Evolutionary conservation across 2,797 vertebrate species (phyloP).

Genomic region (Sphenopsis melanotis): DNA sequence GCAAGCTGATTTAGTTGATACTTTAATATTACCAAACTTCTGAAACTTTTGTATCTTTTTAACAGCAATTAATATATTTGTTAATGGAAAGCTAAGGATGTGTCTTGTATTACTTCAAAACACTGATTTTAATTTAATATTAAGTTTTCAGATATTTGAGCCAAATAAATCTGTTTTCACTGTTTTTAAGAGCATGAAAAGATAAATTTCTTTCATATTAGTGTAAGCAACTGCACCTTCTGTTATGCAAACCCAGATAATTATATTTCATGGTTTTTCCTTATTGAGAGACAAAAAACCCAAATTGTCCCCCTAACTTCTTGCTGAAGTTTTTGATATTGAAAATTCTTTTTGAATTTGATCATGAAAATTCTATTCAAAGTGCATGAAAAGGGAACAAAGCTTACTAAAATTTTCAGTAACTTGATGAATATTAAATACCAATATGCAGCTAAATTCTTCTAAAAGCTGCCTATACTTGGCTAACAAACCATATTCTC

Average conservation of each 20-base stretch:
- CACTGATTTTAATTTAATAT: background rate
- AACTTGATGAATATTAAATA: background rate
- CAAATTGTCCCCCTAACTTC: background rate
- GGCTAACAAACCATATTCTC: background rate
- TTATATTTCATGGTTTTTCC: background rate
- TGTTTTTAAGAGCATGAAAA: background rate
- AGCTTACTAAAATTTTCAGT: background rate
- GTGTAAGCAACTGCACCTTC: background rate
- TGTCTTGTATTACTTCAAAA: background rate
- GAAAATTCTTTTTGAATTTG: background rate
- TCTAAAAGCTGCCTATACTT: background rate
- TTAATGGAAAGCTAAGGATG: background rate
- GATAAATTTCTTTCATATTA: background rate
- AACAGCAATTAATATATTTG: background rate
- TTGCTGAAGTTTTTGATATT: background rate
- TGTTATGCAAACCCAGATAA: background rate
- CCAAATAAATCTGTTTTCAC: background rate
- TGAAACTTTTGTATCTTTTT: background rate
- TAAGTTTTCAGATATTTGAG: background rate
- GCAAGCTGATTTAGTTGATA: background rate
- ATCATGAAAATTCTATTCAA: background rate
- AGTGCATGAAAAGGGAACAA: background rate
- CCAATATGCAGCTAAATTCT: background rate
- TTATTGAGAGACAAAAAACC: background rate
- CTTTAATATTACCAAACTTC: background rate